Evolutionary conservation across 2,797 vertebrate genomes (phyloP).

Genomic region (Paratrypauchen microcephalus): DNA sequence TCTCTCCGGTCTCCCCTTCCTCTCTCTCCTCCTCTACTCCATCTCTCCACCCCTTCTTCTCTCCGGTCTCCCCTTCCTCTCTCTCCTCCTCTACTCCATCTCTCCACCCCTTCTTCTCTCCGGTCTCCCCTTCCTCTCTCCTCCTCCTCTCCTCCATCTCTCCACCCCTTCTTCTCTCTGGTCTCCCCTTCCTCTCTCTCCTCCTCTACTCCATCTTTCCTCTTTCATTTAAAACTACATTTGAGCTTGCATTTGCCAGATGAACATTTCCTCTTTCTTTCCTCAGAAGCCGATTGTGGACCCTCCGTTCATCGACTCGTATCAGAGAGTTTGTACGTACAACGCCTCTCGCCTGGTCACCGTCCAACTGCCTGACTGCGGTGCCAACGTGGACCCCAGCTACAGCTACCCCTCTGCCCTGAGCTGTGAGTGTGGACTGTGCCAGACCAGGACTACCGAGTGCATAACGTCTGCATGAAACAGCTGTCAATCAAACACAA

Average conservation of each 20-base stretch:
- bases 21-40: neutral
- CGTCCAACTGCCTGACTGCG: conserved; percentile 84
- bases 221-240: too few species aligned
- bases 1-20: too few species aligned
- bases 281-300: conserved; percentile 87
- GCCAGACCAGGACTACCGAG: conserved; percentile 86
- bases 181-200: neutral
- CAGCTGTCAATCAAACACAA: neutral
- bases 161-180: too few species aligned
- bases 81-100: too few species aligned
- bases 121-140: too few species aligned
- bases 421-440: conserved; percentile 87
- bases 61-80: too few species aligned
- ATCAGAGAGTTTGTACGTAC: conserved; percentile 90
- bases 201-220: neutral
- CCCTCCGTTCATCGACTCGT: conserved; percentile 86
- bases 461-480: conserved; percentile 78
- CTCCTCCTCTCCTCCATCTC: too few species aligned
- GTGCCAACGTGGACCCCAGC: conserved; percentile 73
- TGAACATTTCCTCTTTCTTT: neutral
- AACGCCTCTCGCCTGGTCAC: conserved; percentile 83
- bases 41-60: too few species aligned
- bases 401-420: conserved; percentile 89
- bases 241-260: too few species aligned
- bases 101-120: too few species aligned